These are phyloP conservation scores for Panagrolaimus sp. DNA, from an alignment of 1,140 invertebrate species.

Conservation along the genomic window DNA sequence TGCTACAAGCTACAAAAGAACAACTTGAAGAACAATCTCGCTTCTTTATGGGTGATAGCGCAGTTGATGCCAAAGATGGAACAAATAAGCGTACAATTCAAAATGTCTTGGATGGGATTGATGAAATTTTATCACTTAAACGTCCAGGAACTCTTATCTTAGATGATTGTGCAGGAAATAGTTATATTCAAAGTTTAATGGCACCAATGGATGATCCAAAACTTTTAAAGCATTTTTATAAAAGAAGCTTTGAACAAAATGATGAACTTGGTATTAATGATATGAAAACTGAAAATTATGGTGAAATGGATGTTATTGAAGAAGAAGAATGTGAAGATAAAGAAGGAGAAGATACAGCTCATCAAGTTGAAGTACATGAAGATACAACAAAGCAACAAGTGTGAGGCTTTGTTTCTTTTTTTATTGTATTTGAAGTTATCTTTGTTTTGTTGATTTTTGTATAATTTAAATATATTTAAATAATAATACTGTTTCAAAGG, in stretches of 20 bases:
- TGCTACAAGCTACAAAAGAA: constrained; percentile 62
- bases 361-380: constrained; percentile 38
- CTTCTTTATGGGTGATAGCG: constrained; percentile 55
- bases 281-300: constrained; percentile 78
- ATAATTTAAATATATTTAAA: neutral
- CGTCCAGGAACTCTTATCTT: constrained; percentile 71
- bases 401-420: constrained; percentile 19
- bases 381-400: constrained; percentile 31
- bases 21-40: constrained; percentile 47
- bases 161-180: constrained; percentile 94
- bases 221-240: constrained; percentile 74
- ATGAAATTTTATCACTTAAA: constrained; percentile 63
- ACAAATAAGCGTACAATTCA: constrained; percentile 29
- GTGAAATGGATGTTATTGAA: constrained; percentile 37
- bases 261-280: constrained; percentile 91
- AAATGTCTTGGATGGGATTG: constrained; percentile 39
- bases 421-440: neutral
- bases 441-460: constrained; percentile 9
- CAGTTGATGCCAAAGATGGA: constrained; percentile 20
- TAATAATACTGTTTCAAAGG: no score
- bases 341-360: no score
- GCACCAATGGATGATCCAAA: constrained; percentile 70
- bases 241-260: constrained; percentile 81
- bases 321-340: constrained; percentile 45
- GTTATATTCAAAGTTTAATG: constrained; percentile 79